phyloP scores from a whole-genome alignment of 2,113 vertebrate genomes.

The Dicerorhinus sumatrensis region DNA sequence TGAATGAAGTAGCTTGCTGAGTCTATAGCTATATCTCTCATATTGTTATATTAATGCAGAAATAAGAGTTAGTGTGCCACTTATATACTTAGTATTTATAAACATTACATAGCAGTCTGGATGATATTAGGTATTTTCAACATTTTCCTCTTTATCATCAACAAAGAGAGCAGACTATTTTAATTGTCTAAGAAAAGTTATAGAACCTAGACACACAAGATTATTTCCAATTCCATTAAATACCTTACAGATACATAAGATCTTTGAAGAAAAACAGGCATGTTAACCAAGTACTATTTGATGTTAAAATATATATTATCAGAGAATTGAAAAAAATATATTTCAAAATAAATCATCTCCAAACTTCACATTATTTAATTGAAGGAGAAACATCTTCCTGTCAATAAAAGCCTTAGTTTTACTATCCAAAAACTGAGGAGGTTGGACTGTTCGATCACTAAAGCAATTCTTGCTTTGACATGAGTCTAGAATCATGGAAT shows the following conservation, averaged over 20 bases:
- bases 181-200: neutral
- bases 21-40: neutral
- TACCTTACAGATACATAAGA: neutral
- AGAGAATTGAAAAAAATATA: neutral
- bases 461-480: neutral
- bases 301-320: constrained; percentile 8
- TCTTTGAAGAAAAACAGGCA: neutral
- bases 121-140: neutral
- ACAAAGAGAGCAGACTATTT: neutral
- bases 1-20: constrained; percentile 18
- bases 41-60: constrained; percentile 33
- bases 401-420: constrained; percentile 21
- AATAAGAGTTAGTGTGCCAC: neutral
- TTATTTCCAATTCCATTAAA: constrained; percentile 48
- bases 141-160: neutral
- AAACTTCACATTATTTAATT: neutral
- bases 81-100: neutral
- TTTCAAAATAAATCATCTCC: constrained; percentile 33
- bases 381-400: neutral
- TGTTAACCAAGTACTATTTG: neutral
- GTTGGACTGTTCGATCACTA: neutral
- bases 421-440: neutral
- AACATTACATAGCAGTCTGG: neutral
- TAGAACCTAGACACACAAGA: neutral
- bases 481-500: neutral